Evolutionary conservation across 1,140 invertebrate genomes (phyloP), one percentile per base, ranked within the genome.

Genomic region (Elymnias hypermnestra): DNA sequence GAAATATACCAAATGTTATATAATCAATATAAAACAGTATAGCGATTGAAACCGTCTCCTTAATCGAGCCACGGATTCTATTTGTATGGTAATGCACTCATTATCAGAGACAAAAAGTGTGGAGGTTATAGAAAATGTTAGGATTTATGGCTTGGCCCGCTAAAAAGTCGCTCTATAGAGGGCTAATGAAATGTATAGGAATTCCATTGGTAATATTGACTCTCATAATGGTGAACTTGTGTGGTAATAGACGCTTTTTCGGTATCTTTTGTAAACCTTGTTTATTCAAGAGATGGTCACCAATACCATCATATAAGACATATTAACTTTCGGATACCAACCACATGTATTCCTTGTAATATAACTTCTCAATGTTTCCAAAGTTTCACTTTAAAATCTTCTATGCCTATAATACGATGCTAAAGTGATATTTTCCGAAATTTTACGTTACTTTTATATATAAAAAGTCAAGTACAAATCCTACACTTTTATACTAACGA

Each of bases 41-140:
- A n/a, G n/a, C n/a, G n/a, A n/a, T n/a, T n/a, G n/a, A n/a, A n/a
- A n/a, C n/a, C n/a, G 38, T 33, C 39, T 44, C 31, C 9, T 12
- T 29, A n/a, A 37, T 33, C 21, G 19, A 18, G 40, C 26, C 41
- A 23, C 21, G 64, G 61, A 63, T 72, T 70, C 73, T 77, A 79
- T 83, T 77, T 77, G 75, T 83, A 83, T 83, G 78, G 63, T 79
- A 83, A 83, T 83, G 53, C 50, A 57, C 78, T 83, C 78, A 79
- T 83, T 83, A 79, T 71, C 53, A 60, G 38, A 76, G 68, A 76
- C 73, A 76, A 82, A 77, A 81, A 75, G 69, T 61, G 71, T 68
- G 53, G 53, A 64, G 53, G 56, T 63, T 66, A 58, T 51, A 59
- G 49, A 58, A 59, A 63, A 60, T 60, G 58, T 58, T 53, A 49